Evolutionary conservation across 2,888 invertebrate genomes (phyloP), one percentile per base, ranked within the genome.

Genomic region (Polydrusus cervinus): DNA sequence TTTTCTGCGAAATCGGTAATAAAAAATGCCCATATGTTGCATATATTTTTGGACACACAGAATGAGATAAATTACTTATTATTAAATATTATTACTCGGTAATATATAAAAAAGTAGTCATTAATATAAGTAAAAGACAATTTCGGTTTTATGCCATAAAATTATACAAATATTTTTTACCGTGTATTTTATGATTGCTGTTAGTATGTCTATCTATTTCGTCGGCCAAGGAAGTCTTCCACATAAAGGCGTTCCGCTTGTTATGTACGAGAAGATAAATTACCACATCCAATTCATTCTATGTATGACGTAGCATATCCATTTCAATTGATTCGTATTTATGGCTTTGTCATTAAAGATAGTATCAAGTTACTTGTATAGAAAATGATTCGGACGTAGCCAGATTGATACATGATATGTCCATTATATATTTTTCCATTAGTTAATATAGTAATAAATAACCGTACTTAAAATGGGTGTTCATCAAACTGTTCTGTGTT

Each of bases 191-290:
- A 14, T 60, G 43, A 40, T 40, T 40, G 62, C 47, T 47, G 25
- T 47, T 30, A 38, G 45, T 47, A 20, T 45, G 45, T 45, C 45
- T 62, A 62, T 62, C 62, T 62, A 45, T 62, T 62, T 62, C 20
- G 45, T 57, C 25, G 16, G 38, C 53, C 53, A 53, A 67, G 51
- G 40, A 67, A 67, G 38, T 57, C 45, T 16, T 34, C 14, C 57
- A 10, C 38, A 60, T 60, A 68, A 20, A 47, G 68, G 57, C 68
- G 45, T 25, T 57, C 25, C 45, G 45, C 43, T 47, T 55, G 25
- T 45, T 68, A 43, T 57, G 45, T 53, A 60, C 57, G 18, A 57
- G 16, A 30, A 68, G 47, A 68, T 60, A 43, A 68, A 68, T 45
- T 16, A 43, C 60, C 34, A 40, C 60, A 16, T 7, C 47, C 47